Conservation (phyloP, 2,113 vertebrate species). For the Apteryx owenii region DNA sequence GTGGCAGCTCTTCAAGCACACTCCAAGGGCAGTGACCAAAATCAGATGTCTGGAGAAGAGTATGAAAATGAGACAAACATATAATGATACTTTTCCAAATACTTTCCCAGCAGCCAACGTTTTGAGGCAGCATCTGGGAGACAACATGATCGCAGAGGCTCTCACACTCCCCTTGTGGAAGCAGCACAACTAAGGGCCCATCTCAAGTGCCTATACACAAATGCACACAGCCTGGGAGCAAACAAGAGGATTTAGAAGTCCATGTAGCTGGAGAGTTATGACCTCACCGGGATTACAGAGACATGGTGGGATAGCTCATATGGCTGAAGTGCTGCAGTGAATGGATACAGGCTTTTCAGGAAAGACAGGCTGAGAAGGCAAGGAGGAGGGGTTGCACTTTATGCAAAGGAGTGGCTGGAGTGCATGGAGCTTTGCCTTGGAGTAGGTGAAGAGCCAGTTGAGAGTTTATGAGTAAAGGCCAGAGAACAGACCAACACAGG, state of each 20-base stretch:
- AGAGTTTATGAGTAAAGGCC: neutral
- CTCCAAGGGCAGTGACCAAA: neutral
- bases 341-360: conserved; percentile 41
- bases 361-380: conserved; percentile 8
- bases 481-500: neutral
- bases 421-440: neutral
- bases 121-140: neutral
- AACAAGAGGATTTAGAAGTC: neutral
- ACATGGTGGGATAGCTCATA: neutral
- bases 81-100: neutral
- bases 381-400: neutral
- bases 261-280: neutral
- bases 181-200: neutral
- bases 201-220: neutral
- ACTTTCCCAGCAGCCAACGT: neutral
- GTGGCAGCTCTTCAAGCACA: neutral
- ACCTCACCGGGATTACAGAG: neutral
- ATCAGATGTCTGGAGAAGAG: neutral
- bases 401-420: neutral
- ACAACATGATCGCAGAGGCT: neutral
- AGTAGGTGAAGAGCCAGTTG: neutral
- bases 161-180: neutral
- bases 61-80: neutral
- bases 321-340: neutral
- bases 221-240: neutral